Base-by-base conservation (phyloP, 1,140 invertebrate genomes). In the Leptoteleia sp. region DNA sequence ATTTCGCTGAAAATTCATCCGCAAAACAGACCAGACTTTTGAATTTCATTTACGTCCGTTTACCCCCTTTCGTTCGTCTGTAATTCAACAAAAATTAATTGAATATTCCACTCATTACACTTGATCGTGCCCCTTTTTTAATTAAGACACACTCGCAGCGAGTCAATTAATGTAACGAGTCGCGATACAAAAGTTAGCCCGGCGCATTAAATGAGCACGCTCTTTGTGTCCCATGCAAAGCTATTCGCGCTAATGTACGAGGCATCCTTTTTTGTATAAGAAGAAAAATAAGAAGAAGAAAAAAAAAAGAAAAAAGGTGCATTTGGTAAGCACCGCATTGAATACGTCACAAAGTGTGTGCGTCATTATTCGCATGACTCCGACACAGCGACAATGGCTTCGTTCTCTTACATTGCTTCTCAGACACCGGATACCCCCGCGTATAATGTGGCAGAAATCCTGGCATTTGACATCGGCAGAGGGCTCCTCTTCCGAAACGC, bases 281-380 rank as follows among this genome's bases (percentile, higher is more conserved):
- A n/a, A n/a, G n/a, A n/a, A n/a, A n/a, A n/a, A n/a, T n/a, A n/a
- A n/a, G n/a, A n/a, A n/a, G n/a, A n/a, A n/a, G 22, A 25, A 25
- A 25, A 3, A 25, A 25, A 3, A 3, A 25, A 25, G 6, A 25
- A 48, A 68, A 50, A 68, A 43, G 48, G 5, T 52, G 13, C 33
- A 65, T 50, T 75, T 42, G 47, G 25, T 8, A 22, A 37, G 35
- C 37, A 25, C 11, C 45, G 25, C 22, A 33, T 8, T 54, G 37
- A 29, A 31, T 54, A 35, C 59, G 62, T 67, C 29, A 54, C 48
- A 25, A 67, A 43, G 42, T 27, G 27, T 9, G 45, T 25, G 54
- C 55, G 47, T 47, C 48, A 42, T 76, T 68, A 62, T 68, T 68
- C 43, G 55, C 55, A 55, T 65, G 62, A 57, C 40, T 76, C 29